Base-by-base conservation (phyloP, 2,113 vertebrate genomes). In the Python bivittatus region DNA sequence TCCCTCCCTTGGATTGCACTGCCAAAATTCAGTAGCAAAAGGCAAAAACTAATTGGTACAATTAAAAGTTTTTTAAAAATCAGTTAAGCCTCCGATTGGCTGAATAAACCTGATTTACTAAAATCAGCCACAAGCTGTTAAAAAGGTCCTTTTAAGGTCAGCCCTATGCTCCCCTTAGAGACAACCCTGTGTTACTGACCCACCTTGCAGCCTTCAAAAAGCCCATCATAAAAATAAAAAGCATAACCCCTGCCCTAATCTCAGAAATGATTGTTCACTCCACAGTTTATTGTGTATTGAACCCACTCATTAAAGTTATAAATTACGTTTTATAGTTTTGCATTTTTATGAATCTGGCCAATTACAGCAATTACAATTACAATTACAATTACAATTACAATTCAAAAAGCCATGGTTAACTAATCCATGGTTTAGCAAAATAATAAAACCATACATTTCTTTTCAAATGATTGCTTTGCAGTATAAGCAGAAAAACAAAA, bases 401-500 rank as follows among this genome's bases (percentile, higher is more conserved):
- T 79, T 17, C 17, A 79, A 20, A 79, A 79, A 79, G 17, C 2
- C 17, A 20, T 42, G 17, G 6, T 42, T 42, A 79, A 79, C 7
- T 42, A 79, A 79, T 42, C 33, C 72, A 79, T 79, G 9, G 33
- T 7, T 22, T 79, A 22, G 33, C 33, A 79, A 79, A 79, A 79
- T 79, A 79, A 42, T 79, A 38, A 33, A 42, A 79, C 22, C 33
- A 79, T 33, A 79, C 2, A 48, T 79, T 79, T 79, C 68, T 15
- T 17, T 79, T 42, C 72, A 79, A 38, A 42, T 79, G 72, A 64
- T 64, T 10, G 60, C 60, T 64, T 42, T 2, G 72, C 9, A 79
- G 0, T 38, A 79, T 79, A 38, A 42, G 33, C 33, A 42, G 15
- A 6, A 5, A 0, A 1, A 1, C 0, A 8, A 42, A 38, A 17